Evolutionary conservation across 2,797 vertebrate species (phyloP).

Genomic region (Acipenser ruthenus): DNA sequence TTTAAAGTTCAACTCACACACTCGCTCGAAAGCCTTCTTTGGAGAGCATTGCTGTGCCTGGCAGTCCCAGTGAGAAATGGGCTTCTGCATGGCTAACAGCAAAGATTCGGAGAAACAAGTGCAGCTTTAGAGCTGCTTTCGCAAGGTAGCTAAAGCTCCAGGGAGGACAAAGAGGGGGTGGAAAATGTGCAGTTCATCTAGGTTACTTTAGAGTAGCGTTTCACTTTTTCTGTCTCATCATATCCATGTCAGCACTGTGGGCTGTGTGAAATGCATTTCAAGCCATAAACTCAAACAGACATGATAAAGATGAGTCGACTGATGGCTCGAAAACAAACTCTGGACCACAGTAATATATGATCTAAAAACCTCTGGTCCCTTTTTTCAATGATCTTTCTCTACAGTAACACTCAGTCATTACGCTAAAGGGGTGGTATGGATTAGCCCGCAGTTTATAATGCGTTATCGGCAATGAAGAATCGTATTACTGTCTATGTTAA

Average conservation of each 20-base stretch:
- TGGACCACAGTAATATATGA: slow-evolving; percentile 38
- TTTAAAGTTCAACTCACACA: slow-evolving; percentile 84
- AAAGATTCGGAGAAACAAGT: slow-evolving; percentile 76
- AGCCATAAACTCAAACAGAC: slow-evolving; percentile 53
- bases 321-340: slow-evolving; percentile 57
- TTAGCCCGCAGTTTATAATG: too few relatives aligned
- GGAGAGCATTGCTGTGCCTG: slow-evolving; percentile 54
- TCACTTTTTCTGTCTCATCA: slow-evolving; percentile 87
- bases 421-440: too few relatives aligned
- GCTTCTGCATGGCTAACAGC: slow-evolving; percentile 86
- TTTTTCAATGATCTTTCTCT: too few relatives aligned
- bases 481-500: too few relatives aligned
- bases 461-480: too few relatives aligned
- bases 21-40: slow-evolving; percentile 80
- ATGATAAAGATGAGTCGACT: slow-evolving; percentile 67
- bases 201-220: slow-evolving; percentile 80
- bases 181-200: slow-evolving; percentile 77
- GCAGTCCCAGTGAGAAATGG: slow-evolving; percentile 71
- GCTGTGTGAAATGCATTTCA: slow-evolving; percentile 78
- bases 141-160: slow-evolving; percentile 71
- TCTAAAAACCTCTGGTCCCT: slow-evolving; percentile 23
- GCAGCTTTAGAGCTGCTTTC: slow-evolving; percentile 60
- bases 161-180: slow-evolving; percentile 79
- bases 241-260: slow-evolving; percentile 90
- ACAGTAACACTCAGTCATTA: too few relatives aligned